phyloP scores from a whole-genome alignment of 2,113 vertebrate genomes.

The Varanus salvator region DNA sequence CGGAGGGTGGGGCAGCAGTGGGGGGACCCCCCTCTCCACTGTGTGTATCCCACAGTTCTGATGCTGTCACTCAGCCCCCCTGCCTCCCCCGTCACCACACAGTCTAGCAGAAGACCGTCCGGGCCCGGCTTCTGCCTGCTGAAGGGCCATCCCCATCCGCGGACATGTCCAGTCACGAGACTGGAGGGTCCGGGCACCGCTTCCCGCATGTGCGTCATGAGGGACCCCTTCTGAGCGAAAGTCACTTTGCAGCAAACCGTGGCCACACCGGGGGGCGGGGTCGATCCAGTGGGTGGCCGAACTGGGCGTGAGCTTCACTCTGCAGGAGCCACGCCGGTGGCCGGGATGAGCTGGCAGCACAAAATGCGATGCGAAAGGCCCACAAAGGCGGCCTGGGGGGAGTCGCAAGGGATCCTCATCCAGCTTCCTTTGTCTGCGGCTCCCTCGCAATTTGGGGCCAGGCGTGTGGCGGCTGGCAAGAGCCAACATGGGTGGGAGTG shows the following conservation, averaged over 20 bases:
- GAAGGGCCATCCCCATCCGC: constrained; percentile 80
- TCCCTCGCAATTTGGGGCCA: constrained; percentile 62
- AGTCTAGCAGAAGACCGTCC: constrained; percentile 67
- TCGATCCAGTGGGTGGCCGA: constrained; percentile 18
- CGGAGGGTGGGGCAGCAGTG: constrained; percentile 77
- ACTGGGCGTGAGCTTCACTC: constrained; percentile 68
- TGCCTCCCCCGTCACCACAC: constrained; percentile 12
- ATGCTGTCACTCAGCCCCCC: constrained; percentile 65
- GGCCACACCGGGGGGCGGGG: constrained; percentile 45
- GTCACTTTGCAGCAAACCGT: constrained; percentile 71
- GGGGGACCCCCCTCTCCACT: constrained; percentile 75
- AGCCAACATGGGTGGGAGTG: constrained; percentile 47
- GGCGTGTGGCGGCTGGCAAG: constrained; percentile 52
- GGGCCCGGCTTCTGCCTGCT: constrained; percentile 84
- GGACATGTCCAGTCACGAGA: constrained; percentile 87
- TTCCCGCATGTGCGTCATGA: background rate
- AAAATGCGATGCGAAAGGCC: constrained; percentile 81
- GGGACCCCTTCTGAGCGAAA: constrained; percentile 63
- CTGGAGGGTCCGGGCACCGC: constrained; percentile 79
- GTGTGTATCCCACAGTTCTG: constrained; percentile 71
- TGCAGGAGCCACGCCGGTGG: constrained; percentile 76
- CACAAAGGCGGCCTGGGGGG: constrained; percentile 72
- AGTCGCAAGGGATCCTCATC: constrained; percentile 64
- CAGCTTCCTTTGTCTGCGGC: constrained; percentile 71
- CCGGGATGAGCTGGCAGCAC: constrained; percentile 81